Percentiles rank a stretch among this genome's conserved stretches.
phyloP scores from a whole-genome alignment of 2,797 vertebrate genomes.

The Schizopygopsis malacanthus region DNA sequence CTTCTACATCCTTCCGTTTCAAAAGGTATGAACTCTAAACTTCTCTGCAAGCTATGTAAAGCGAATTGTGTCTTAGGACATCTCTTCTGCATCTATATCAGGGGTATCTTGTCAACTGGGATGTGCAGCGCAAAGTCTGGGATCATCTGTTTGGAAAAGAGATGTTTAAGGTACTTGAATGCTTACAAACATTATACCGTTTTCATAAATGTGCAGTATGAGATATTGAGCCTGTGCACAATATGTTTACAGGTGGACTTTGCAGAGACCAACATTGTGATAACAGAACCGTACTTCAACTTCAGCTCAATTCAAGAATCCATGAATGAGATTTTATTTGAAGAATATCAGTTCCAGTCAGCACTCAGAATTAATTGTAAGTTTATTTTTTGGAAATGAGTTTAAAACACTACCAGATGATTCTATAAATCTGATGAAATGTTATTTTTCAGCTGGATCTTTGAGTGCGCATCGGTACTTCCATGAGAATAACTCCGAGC shows the following conservation, averaged over 20 bases:
- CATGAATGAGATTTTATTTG: constrained; percentile 99
- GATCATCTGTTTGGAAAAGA: constrained; percentile 98
- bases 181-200: background rate
- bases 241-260: constrained; percentile 88
- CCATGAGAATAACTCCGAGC: constrained; percentile 85
- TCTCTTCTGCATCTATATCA: constrained; percentile 62
- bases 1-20: constrained; percentile 97
- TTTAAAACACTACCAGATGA: background rate
- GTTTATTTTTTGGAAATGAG: constrained; percentile 54
- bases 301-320: constrained; percentile 98
- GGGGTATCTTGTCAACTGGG: constrained; percentile 99
- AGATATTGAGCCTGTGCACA: background rate
- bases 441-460: constrained; percentile 83
- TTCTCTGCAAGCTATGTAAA: background rate
- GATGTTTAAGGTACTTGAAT: constrained; percentile 91
- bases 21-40: constrained; percentile 81
- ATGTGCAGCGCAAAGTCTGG: constrained; percentile 98
- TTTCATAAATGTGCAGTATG: background rate
- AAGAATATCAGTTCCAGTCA: constrained; percentile 98
- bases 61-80: background rate
- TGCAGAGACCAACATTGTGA: constrained; percentile 91
- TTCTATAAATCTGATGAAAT: background rate
- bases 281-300: constrained; percentile 98
- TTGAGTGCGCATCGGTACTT: constrained; percentile 93
- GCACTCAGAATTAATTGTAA: constrained; percentile 91